Evolutionary conservation across 92 coral and sea anemone genomes (phyloP), one percentile per base, ranked within the genome.

Genomic region (Anthopleura xanthogrammica): DNA sequence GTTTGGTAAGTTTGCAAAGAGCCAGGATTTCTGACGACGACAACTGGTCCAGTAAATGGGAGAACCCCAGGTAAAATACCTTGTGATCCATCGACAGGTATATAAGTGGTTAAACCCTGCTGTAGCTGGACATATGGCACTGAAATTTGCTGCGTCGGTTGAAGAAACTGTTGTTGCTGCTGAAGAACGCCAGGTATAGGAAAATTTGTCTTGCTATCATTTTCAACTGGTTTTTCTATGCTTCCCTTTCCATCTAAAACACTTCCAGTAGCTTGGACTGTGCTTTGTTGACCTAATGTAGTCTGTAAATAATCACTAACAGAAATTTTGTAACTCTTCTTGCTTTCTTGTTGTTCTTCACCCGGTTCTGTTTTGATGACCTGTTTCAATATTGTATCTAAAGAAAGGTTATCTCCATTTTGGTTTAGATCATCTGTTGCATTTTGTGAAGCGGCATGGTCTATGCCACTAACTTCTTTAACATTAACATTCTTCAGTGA

Each of bases 21-120:
- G 60, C 83, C 74, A 62, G 88, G 83, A 75, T 66, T 77, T 22
- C 79, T 65, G 4, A 78, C 71, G 13, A 85, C 77, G 1, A 85
- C 88, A 11, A 85, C 72, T 0, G 70, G 81, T 22, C 88, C 88
- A 46, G 88, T 48, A 48, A 71, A 79, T 12, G 88, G 88, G 57
- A 85, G 72, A 20, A 85, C 22, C 12, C 88, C 83, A 17, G 81
- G 83, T 14, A 85, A 68, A 4, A 85, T 24, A 65, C 81, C 77
- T 46, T 85, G 88, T 20, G 88, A 23, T 7, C 81, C 81, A 42
- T 85, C 79, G 2, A 85, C 83, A 46, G 88, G 87, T 41, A 85
- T 79, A 72, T 85, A 85, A 12, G 80, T 85, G 14, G 79, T 85
- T 24, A 78, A 23, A 8, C 83, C 83, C 7, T 65, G 88, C 22